These are phyloP conservation scores for Aulostomus chinensis DNA, from an alignment of 2,797 vertebrate species.

Conservation along the genomic window DNA sequence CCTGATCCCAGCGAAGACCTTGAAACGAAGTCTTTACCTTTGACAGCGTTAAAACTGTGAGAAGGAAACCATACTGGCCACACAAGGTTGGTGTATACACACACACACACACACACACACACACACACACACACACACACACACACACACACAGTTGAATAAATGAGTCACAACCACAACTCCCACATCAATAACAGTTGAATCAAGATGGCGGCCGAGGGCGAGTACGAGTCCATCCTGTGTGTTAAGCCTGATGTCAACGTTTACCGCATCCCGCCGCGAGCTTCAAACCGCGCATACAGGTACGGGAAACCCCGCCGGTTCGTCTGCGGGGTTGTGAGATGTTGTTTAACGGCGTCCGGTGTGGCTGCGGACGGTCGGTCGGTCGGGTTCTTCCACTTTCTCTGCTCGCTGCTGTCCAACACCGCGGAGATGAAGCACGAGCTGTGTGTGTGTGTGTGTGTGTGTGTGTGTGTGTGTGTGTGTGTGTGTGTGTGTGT, in stretches of 20 bases:
- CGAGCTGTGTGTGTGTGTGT: no score
- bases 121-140: background rate
- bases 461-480: no score
- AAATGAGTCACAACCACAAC: conserved; percentile 60
- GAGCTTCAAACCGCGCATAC: conserved; percentile 94
- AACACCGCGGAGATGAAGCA: background rate
- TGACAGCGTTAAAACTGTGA: no score
- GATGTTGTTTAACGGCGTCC: background rate
- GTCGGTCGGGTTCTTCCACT: no score
- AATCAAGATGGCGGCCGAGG: conserved; percentile 87
- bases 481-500: no score
- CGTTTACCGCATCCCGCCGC: conserved; percentile 91
- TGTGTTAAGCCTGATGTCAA: conserved; percentile 93
- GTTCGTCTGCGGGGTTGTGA: background rate
- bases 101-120: conserved; percentile 6
- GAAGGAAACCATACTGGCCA: no score
- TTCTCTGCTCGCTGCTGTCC: conserved; percentile 12
- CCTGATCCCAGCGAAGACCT: no score
- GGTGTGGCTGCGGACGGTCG: no score
- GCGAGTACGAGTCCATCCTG: conserved; percentile 90
- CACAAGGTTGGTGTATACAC: no score
- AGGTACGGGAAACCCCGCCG: conserved; percentile 77
- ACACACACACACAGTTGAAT: conserved; percentile 17
- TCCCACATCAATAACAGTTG: conserved; percentile 64
- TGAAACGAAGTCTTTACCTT: no score